A percentile compares a stretch with the other conserved stretches of the same genome.
Evolutionary conservation across 2,797 vertebrate genomes (phyloP).

Genomic region (Chelidonichthys spinosus): DNA sequence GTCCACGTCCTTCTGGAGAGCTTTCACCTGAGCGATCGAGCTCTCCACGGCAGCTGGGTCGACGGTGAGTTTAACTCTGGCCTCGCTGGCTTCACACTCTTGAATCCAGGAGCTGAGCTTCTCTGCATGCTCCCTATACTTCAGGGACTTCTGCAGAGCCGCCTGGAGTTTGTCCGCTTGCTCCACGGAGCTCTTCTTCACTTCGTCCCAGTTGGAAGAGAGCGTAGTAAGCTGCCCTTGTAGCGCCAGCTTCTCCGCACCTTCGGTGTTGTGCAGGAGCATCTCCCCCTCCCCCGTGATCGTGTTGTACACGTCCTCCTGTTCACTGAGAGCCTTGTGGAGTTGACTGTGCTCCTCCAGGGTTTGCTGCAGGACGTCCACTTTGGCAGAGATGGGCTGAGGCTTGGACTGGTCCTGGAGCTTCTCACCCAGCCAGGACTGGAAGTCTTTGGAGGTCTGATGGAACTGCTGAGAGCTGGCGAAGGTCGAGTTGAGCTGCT

Average conservation of each 20-base stretch:
- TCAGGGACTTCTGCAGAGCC: conserved; percentile 88
- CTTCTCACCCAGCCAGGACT: conserved; percentile 90
- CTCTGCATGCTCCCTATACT: conserved; percentile 89
- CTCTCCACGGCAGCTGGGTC: conserved; percentile 86
- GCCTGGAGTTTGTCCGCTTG: conserved; percentile 86
- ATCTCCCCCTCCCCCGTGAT: conserved; percentile 90
- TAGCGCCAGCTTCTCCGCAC: conserved; percentile 89
- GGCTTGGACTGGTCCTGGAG: conserved; percentile 86
- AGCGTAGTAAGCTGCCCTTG: conserved; percentile 90
- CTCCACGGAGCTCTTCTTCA: conserved; percentile 87
- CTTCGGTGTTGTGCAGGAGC: conserved; percentile 91
- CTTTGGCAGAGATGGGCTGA: conserved; percentile 86
- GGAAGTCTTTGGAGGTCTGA: conserved; percentile 94
- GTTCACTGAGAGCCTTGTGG: conserved; percentile 80
- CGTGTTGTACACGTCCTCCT: conserved; percentile 86
- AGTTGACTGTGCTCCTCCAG: conserved; percentile 88
- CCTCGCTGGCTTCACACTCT: conserved; percentile 86
- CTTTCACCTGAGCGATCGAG: conserved; percentile 87
- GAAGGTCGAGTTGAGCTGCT: conserved; percentile 92
- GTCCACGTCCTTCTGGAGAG: conserved; percentile 93
- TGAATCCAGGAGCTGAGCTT: conserved; percentile 89
- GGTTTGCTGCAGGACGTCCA: conserved; percentile 84
- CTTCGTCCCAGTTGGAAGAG: conserved; percentile 90
- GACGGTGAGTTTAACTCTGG: conserved; percentile 82
- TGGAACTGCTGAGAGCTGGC: conserved; percentile 96